Percentiles rank a stretch among this genome's conserved stretches.
These are phyloP conservation scores for Bos javanicus DNA, from an alignment of 2,113 vertebrate genomes.

Conservation along the genomic window DNA sequence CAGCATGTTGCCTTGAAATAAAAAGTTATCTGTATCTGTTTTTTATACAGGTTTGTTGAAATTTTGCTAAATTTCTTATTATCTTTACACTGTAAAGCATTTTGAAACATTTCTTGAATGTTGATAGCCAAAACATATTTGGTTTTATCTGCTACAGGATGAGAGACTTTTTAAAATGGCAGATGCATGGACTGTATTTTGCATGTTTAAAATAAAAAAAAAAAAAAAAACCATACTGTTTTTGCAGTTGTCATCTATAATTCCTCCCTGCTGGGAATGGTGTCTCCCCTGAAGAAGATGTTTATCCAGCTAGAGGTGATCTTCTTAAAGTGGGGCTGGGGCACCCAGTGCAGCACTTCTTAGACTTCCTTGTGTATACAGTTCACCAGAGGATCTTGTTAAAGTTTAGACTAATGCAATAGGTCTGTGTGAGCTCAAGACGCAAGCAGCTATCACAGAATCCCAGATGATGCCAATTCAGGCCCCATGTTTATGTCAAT, in stretches of 20 bases:
- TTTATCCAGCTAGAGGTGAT: background rate
- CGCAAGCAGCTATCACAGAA: background rate
- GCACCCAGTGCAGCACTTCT: background rate
- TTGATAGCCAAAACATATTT: conserved; percentile 83
- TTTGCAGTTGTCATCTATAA: conserved; percentile 82
- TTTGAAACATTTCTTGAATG: conserved; percentile 88
- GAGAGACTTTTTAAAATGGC: conserved; percentile 84
- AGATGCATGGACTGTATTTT: conserved; percentile 95
- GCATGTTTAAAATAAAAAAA: conserved; percentile 92
- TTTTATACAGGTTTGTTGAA: conserved; percentile 95
- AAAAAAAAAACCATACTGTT: conserved; percentile 69
- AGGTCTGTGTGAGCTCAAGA: background rate
- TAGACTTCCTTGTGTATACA: background rate
- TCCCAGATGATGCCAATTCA: background rate
- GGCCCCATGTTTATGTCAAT: background rate
- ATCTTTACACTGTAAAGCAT: conserved; percentile 93
- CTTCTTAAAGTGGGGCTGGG: background rate
- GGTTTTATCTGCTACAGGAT: conserved; percentile 83
- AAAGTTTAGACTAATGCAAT: background rate
- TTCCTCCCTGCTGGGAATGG: conserved; percentile 74
- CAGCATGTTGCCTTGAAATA: conserved; percentile 91
- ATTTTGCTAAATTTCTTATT: conserved; percentile 97
- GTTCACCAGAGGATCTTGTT: background rate
- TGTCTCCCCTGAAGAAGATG: conserved; percentile 34
- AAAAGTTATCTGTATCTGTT: conserved; percentile 85